Evolutionary conservation across 2,888 invertebrate genomes (phyloP).

Genomic region (Bellardia pandia): DNA sequence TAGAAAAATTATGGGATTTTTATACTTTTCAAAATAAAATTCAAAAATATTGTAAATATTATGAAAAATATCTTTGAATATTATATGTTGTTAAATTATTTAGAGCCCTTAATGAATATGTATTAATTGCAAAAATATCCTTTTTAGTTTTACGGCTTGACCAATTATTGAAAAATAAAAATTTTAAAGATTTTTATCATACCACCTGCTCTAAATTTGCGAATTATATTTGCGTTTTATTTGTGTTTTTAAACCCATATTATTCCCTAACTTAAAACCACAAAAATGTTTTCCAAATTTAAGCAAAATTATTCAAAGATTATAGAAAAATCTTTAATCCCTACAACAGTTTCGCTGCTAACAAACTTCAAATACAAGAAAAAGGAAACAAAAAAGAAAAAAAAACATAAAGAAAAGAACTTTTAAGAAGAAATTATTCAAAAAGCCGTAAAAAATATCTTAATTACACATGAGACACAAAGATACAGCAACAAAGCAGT

Average conservation of each 20-base stretch:
- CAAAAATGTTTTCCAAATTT: not conserved
- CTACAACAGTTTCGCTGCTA: not conserved
- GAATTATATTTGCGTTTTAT: not conserved
- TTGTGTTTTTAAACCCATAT: no score
- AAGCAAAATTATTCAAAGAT: not conserved
- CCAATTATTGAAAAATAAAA: no score
- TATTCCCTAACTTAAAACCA: not conserved
- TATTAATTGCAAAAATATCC: no score
- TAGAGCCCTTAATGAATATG: no score
- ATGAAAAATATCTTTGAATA: no score
- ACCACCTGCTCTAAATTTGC: not conserved
- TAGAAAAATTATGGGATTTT: no score
- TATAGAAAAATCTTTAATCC: not conserved
- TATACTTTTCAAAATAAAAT: no score
- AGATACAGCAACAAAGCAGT: conserved; percentile 65
- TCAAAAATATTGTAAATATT: no score
- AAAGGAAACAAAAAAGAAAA: conserved; percentile 8
- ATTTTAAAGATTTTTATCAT: not conserved
- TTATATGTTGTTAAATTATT: no score
- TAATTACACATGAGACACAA: conserved; percentile 71
- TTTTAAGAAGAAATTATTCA: conserved; percentile 53
- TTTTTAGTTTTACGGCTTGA: no score
- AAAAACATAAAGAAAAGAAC: conserved; percentile 33
- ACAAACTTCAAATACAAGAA: conserved; percentile 27
- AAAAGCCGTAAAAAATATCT: conserved; percentile 68